phyloP scores from a whole-genome alignment of 2,113 vertebrate species.

The Petaurus breviceps region DNA sequence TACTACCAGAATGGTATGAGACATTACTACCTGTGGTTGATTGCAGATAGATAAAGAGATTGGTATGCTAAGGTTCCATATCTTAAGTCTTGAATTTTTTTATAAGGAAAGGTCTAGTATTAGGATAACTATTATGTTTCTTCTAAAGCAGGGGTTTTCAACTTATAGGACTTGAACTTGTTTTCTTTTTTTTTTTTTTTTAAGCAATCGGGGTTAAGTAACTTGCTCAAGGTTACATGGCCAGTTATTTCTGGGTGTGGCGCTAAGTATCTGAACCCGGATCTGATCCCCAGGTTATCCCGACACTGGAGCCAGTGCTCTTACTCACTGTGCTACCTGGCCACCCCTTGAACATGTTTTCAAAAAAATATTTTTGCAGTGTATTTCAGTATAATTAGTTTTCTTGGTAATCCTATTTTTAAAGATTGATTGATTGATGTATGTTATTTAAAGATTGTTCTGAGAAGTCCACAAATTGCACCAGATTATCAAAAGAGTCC shows the following conservation, averaged over 20 bases:
- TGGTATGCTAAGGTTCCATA: not conserved
- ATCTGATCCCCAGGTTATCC: too few species aligned
- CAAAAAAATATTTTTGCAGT: not conserved
- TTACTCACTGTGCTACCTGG: too few species aligned
- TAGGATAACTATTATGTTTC: not conserved
- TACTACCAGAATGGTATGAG: slow-evolving; percentile 6
- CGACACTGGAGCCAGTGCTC: too few species aligned
- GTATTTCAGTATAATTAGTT: not conserved
- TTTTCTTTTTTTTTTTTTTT: too few species aligned
- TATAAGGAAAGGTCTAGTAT: not conserved
- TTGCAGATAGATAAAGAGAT: not conserved
- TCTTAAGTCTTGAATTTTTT: not conserved
- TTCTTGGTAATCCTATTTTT: not conserved
- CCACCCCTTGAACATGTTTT: not conserved
- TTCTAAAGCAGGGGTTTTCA: not conserved
- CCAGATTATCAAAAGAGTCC: not conserved
- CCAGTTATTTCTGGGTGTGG: too few species aligned
- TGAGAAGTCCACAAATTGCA: not conserved
- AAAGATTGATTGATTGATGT: too few species aligned
- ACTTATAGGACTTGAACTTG: not conserved
- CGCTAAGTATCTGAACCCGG: too few species aligned
- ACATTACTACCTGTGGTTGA: not conserved
- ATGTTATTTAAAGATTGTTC: not conserved
- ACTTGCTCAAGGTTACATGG: too few species aligned
- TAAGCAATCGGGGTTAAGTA: too few species aligned